Base-by-base conservation (phyloP, 92 coral and sea anemone genomes). In the Siderastrea radians region DNA sequence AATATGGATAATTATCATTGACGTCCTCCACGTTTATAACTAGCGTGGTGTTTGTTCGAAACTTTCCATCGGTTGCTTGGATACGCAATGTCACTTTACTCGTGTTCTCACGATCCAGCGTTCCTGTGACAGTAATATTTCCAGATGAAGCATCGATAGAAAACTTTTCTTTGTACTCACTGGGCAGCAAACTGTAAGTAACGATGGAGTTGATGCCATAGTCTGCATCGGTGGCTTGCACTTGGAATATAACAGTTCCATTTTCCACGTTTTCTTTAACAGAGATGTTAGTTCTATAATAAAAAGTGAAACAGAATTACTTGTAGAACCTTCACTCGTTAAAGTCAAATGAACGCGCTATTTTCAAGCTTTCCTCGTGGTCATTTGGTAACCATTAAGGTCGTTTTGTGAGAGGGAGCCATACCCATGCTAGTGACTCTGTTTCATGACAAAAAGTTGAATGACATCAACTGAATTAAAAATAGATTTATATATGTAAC, bases 1-100 rank as follows among this genome's bases (percentile, higher is more conserved):
- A 96, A 19, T 74, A 62, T 13, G 99, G 99, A 57, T 14, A 16
- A 45, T 96, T 90, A 70, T 96, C 99, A 77, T 96, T 96, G 26
- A 80, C 73, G 65, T 95, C 96, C n/a, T 14, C 65, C 7, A 95
- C 87, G 2, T 83, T 19, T 53, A 74, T 43, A 16, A 8, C 0
- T 11, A 74, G 64, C 13, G 19, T 38, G 4, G 48, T 52, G 79
- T 14, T 74, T 17, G 63, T 6, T 6, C 1, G 3, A 43, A 74
- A 74, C n/a, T 17, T 7, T 53, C 79, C 79, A 55, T 74, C 79
- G 48, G 79, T 74, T 74, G 79, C 79, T 26, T 74, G 49, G 79
- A 74, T 74, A 55, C 49, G 19, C 9, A 74, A 49, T 4, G 14
- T 54, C 47, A 74, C 2, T 19, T 26, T 50, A 53, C 65, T 74